Evolutionary conservation across 2,888 invertebrate species (phyloP).

Genomic region (Odontothrips loti): DNA sequence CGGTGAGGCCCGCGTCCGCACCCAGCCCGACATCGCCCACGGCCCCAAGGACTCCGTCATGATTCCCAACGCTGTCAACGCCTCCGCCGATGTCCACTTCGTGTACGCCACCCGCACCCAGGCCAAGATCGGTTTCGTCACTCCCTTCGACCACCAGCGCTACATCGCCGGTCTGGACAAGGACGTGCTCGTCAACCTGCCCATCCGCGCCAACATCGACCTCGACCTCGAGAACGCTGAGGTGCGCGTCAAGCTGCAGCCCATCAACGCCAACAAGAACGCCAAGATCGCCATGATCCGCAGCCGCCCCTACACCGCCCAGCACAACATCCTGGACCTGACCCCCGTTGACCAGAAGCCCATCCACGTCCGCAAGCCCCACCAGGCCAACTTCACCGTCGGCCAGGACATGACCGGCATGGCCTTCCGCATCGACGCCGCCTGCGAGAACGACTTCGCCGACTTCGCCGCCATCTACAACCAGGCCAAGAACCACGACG

Average conservation of each 20-base stretch:
- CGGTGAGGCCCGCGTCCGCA: slow-evolving; percentile 49
- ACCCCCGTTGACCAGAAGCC: slow-evolving; percentile 47
- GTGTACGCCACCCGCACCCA: slow-evolving; percentile 55
- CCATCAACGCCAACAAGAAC: slow-evolving; percentile 51
- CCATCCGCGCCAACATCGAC: slow-evolving; percentile 50
- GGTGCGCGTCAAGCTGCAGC: slow-evolving; percentile 50
- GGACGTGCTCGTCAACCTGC: slow-evolving; percentile 56
- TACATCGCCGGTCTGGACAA: slow-evolving; percentile 59
- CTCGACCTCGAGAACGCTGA: slow-evolving; percentile 51
- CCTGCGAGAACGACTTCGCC: slow-evolving; percentile 52
- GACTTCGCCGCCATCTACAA: slow-evolving; percentile 46
- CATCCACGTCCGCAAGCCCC: slow-evolving; percentile 36
- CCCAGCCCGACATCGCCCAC: slow-evolving; percentile 45
- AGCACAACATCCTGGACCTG: slow-evolving; percentile 54
- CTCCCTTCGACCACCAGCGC: slow-evolving; percentile 56
- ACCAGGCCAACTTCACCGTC: slow-evolving; percentile 35
- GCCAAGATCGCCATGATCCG: slow-evolving; percentile 57
- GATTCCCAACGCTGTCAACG: slow-evolving; percentile 46
- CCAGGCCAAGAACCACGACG: slow-evolving; percentile 40
- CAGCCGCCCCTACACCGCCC: slow-evolving; percentile 60
- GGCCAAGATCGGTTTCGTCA: slow-evolving; percentile 60
- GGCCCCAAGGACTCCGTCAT: slow-evolving; percentile 36
- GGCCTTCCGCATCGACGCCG: slow-evolving; percentile 53
- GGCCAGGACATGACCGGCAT: slow-evolving; percentile 49
- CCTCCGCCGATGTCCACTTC: slow-evolving; percentile 50